These are phyloP conservation scores for Melanotaenia parkinsoni DNA, from an alignment of 2,797 vertebrate genomes.

Conservation along the genomic window DNA sequence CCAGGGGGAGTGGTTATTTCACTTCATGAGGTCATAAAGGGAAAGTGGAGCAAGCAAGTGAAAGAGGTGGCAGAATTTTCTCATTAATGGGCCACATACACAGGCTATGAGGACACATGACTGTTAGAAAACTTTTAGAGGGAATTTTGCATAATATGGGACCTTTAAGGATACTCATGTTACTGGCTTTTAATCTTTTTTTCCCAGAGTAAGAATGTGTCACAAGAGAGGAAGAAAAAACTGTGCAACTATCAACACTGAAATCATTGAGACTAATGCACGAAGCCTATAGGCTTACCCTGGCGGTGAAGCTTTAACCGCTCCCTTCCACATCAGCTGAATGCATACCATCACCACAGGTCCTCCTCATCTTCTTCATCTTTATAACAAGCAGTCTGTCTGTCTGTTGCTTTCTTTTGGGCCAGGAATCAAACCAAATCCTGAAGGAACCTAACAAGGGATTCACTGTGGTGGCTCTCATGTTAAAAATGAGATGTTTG, in stretches of 20 bases:
- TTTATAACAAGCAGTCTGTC: conserved; percentile 44
- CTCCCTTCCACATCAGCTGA: conserved; percentile 51
- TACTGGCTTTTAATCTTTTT: conserved; percentile 52
- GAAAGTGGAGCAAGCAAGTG: too few species aligned
- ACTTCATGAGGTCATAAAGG: too few species aligned
- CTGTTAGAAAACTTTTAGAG: too few species aligned
- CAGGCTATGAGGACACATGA: too few species aligned
- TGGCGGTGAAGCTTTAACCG: conserved; percentile 22
- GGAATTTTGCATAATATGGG: too few species aligned
- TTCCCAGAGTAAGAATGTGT: conserved; percentile 65
- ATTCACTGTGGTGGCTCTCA: conserved; percentile 44
- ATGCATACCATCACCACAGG: conserved; percentile 52
- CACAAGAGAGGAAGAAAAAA: conserved; percentile 43
- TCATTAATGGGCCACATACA: too few species aligned
- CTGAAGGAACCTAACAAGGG: conserved; percentile 41
- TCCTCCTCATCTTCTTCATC: conserved; percentile 45
- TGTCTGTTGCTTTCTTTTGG: conserved; percentile 37
- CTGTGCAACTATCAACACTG: conserved; percentile 26
- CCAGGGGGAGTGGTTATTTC: too few species aligned
- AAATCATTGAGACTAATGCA: conserved; percentile 25
- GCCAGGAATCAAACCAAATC: conserved; percentile 47
- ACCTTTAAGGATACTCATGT: conserved; percentile 24
- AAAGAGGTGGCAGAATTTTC: too few species aligned
- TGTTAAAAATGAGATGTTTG: conserved; percentile 35
- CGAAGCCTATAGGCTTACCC: conserved; percentile 28